Evolutionary conservation across 2,888 invertebrate species (phyloP).

Genomic region (Hypercompe scribonia): DNA sequence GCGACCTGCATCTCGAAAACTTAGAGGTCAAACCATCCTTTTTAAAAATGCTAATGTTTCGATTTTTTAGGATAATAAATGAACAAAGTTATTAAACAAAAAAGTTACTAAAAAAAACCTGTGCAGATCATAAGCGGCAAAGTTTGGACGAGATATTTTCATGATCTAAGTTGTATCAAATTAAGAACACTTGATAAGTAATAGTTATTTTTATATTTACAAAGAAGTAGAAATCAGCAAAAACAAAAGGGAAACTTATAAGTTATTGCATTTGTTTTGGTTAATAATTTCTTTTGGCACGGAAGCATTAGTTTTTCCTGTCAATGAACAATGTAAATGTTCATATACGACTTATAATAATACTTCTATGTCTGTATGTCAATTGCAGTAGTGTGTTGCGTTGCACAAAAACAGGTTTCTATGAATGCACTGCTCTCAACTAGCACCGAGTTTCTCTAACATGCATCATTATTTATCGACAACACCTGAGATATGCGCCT

Average conservation of each 20-base stretch:
- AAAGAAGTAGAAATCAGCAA: too few relatives aligned
- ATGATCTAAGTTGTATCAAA: neutral
- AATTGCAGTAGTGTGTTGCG: slow-evolving; percentile 45
- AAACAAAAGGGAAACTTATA: neutral
- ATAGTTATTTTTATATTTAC: neutral
- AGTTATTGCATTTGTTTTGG: neutral
- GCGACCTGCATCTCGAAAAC: slow-evolving; percentile 57
- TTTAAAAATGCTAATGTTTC: slow-evolving; percentile 28
- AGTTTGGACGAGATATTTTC: neutral
- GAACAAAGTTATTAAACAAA: neutral
- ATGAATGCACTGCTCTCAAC: slow-evolving; percentile 69
- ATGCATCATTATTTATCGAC: slow-evolving; percentile 45
- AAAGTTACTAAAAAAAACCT: neutral
- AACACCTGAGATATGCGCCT: slow-evolving; percentile 50
- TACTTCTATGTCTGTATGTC: slow-evolving; percentile 38
- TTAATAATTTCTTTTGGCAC: neutral
- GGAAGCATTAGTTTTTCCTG: neutral
- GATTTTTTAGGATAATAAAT: neutral
- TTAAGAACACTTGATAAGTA: neutral
- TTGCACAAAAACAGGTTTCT: slow-evolving; percentile 74
- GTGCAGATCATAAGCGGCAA: neutral
- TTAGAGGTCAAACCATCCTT: slow-evolving; percentile 58
- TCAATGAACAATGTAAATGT: slow-evolving; percentile 24
- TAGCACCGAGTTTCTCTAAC: slow-evolving; percentile 54
- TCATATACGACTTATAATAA: slow-evolving; percentile 16